Evolutionary conservation across 2,888 invertebrate species (phyloP), one percentile per base, ranked within the genome.

Genomic region (Xanthorhoe designata): DNA sequence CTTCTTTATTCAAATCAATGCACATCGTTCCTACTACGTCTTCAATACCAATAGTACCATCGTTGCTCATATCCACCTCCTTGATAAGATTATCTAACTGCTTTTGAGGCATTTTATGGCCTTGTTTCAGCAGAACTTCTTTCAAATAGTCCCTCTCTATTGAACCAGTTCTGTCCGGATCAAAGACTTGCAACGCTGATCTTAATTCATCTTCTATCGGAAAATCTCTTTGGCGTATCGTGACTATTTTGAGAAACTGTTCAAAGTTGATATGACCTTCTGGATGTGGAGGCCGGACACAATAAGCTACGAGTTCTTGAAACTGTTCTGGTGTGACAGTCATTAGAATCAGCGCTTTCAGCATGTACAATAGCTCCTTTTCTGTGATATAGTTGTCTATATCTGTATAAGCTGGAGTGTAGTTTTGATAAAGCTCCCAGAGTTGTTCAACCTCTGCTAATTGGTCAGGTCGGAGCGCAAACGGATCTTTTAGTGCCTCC

Each of bases 11-110:
- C 61, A 92, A 80, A 76, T 92, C 92, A 45, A 92, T 86, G 59
- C 90, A 86, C 84, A 92, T 85, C 10, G 92, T 91, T n/a, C 89
- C 92, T 5, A 92, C 84, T 5, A 91, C 84, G 68, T 92, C 92
- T 66, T 92, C 92, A 50, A 92, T 78, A 19, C 90, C 90, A 63
- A 92, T 84, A 5, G 88, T 90, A 17, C 92, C 92, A 71, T 92
- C 92, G 67, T 91, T 90, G 59, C 80, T 82, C 70, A 92, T 80
- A 66, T 92, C 92, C 4, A 92, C 88, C 77, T 92, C 92, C 75
- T 91, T 92, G 53, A 92, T 86, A 18, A 92, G 80, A 70, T 82
- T 85, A 61, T 91, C 87, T 24, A 91, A 61, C 54, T 75, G 74
- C 66, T 83, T 89, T 17, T 77, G 78, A 0, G 79, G 38, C 85